A percentile compares a stretch with the other conserved stretches of the same genome.
phyloP scores from a whole-genome alignment of 2,797 vertebrate species.

The Cyprinodon diabolis region DNA sequence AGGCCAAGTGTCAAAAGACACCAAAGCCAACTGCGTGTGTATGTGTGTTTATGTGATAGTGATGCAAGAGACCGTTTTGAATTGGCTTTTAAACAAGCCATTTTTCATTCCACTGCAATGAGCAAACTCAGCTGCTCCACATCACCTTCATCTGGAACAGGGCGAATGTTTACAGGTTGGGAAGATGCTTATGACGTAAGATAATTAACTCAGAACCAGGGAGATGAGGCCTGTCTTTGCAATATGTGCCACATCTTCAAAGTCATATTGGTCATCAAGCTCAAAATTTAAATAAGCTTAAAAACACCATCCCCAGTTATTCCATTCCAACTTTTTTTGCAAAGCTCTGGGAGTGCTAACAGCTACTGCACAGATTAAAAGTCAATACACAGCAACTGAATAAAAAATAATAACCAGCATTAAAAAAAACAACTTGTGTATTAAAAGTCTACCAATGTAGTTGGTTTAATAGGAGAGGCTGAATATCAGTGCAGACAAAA shows the following conservation, averaged over 20 bases:
- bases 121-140: constrained; percentile 30
- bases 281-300: not conserved
- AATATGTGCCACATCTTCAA: not conserved
- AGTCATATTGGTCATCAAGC: not conserved
- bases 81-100: constrained; percentile 9
- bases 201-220: not conserved
- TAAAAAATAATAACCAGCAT: too few relatives aligned
- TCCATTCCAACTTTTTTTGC: too few relatives aligned
- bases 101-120: constrained; percentile 26
- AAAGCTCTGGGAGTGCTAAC: too few relatives aligned
- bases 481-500: too few relatives aligned
- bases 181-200: not conserved
- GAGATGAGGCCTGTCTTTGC: not conserved
- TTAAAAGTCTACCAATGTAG: too few relatives aligned
- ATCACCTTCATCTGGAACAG: constrained; percentile 14
- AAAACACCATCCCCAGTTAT: too few relatives aligned
- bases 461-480: too few relatives aligned
- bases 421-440: too few relatives aligned
- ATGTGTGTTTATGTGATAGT: constrained; percentile 23
- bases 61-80: constrained; percentile 21
- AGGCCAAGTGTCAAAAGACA: constrained; percentile 60
- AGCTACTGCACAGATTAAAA: too few relatives aligned
- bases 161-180: constrained; percentile 3
- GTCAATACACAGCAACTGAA: too few relatives aligned
- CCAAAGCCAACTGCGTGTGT: constrained; percentile 32